phyloP scores from a whole-genome alignment of 2,113 vertebrate genomes.

The Vulpes lagopus region DNA sequence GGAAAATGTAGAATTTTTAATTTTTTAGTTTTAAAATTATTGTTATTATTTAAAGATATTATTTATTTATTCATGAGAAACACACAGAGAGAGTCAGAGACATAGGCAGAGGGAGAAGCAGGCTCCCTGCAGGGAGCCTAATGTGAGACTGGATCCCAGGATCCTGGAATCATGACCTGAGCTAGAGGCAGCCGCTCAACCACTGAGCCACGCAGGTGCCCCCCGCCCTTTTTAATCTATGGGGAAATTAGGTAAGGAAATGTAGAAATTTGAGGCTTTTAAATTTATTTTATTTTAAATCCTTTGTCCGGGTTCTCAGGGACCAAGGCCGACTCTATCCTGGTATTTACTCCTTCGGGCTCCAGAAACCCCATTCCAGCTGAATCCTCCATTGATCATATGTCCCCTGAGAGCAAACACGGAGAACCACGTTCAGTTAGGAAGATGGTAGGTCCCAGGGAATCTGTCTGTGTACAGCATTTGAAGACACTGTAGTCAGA shows the following conservation, averaged over 20 bases:
- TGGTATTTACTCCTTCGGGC: neutral
- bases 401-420: neutral
- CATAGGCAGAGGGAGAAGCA: too few relatives aligned
- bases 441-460: neutral
- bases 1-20: neutral
- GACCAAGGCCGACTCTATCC: too few relatives aligned
- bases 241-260: neutral
- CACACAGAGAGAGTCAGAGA: too few relatives aligned
- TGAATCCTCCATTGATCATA: neutral
- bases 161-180: too few relatives aligned
- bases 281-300: neutral
- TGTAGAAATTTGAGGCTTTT: neutral
- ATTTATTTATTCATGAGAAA: too few relatives aligned
- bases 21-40: too few relatives aligned
- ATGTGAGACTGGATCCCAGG: too few relatives aligned
- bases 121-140: too few relatives aligned
- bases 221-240: neutral
- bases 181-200: too few relatives aligned
- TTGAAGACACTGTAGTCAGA: neutral
- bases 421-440: accelerated
- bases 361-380: neutral
- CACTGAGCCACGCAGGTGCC: too few relatives aligned
- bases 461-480: neutral
- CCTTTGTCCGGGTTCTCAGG: neutral
- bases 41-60: too few relatives aligned